Conservation (phyloP, 2,888 invertebrate genomes). For the Bibio marci region DNA sequence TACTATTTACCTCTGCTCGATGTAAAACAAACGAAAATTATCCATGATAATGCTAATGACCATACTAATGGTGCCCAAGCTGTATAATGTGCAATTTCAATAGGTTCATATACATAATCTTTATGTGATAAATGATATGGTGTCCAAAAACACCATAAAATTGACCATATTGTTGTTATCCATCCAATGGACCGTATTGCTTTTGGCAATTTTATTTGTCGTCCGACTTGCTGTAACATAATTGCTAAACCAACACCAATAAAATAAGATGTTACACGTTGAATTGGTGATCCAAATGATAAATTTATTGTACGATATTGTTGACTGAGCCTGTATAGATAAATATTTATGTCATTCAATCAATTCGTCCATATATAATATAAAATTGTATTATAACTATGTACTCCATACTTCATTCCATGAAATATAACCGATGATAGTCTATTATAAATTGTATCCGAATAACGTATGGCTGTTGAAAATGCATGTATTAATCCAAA, state of each 20-base stretch:
- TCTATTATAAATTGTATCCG: slow-evolving; percentile 39
- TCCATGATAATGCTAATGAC: slow-evolving; percentile 42
- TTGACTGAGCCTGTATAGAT: slow-evolving; percentile 40
- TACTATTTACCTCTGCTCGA: slow-evolving; percentile 35
- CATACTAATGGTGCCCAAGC: slow-evolving; percentile 46
- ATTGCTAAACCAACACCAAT: slow-evolving; percentile 45
- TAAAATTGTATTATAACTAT: no score
- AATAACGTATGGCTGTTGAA: slow-evolving; percentile 44
- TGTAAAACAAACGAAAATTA: slow-evolving; percentile 42
- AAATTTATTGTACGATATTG: slow-evolving; percentile 49
- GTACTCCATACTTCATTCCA: slow-evolving; percentile 55
- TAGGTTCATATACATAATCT: slow-evolving; percentile 40
- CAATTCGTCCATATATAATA: background rate
- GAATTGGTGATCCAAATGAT: slow-evolving; percentile 41
- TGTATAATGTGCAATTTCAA: slow-evolving; percentile 45
- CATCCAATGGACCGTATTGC: slow-evolving; percentile 19
- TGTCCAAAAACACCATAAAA: slow-evolving; percentile 38
- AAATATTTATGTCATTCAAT: slow-evolving; percentile 11
- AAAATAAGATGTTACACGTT: slow-evolving; percentile 47
- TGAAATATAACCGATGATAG: slow-evolving; percentile 47
- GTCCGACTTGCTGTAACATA: slow-evolving; percentile 32
- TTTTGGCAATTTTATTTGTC: slow-evolving; percentile 25
- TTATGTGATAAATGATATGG: slow-evolving; percentile 38
- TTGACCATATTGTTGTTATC: slow-evolving; percentile 15
- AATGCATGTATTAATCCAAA: slow-evolving; percentile 37